Conservation (phyloP, 2,797 vertebrate species). For the Acipenser transmontanus region DNA sequence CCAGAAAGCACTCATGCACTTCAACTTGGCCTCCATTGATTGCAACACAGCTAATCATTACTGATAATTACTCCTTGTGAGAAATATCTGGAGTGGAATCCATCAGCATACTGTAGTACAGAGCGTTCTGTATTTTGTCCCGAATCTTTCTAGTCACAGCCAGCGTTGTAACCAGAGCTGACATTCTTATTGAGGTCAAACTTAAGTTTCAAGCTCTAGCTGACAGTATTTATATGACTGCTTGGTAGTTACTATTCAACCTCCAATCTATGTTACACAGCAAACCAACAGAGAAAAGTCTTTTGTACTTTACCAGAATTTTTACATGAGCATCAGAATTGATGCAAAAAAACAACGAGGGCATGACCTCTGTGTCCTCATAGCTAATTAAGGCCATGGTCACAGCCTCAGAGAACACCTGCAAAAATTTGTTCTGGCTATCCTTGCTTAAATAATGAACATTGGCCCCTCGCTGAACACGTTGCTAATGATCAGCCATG, state of each 20-base stretch:
- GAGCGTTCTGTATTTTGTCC: not conserved
- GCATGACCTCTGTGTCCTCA: no score
- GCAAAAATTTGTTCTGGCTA: not conserved
- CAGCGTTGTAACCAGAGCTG: no score
- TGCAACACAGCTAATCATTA: not conserved
- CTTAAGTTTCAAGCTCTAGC: no score
- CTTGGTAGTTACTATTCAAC: no score
- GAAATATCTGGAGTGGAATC: not conserved
- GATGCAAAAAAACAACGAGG: no score
- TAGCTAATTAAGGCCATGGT: no score
- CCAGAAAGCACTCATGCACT: not conserved
- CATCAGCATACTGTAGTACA: not conserved
- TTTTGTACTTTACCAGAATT: no score
- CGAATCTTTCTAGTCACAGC: not conserved
- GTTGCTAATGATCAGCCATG: not conserved
- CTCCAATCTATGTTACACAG: no score
- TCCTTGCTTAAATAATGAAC: not conserved
- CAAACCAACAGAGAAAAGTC: no score
- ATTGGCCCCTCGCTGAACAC: not conserved
- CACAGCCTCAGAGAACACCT: not conserved
- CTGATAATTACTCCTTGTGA: not conserved
- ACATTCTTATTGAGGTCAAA: no score
- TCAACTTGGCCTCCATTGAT: not conserved
- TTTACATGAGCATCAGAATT: no score
- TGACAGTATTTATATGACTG: no score